Base-by-base conservation (phyloP, 2,797 vertebrate genomes). In the Microchirus variegatus region DNA sequence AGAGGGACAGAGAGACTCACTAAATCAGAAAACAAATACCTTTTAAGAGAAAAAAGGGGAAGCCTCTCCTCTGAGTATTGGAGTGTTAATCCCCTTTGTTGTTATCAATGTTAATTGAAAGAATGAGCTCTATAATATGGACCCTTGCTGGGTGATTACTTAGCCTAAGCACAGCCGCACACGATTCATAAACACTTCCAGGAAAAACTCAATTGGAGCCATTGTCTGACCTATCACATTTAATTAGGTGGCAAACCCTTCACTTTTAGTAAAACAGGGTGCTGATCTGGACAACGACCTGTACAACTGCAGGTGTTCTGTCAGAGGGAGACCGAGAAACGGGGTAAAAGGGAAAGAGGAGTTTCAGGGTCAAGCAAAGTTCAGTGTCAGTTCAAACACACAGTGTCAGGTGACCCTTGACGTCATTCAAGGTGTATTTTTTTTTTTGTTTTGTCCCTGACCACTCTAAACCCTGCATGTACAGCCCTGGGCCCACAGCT, bases 71-170 rank as follows among this genome's bases (percentile, higher is more conserved):
- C 61, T 2, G 50, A 65, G 64, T 63, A 44, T 57, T 59, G 2
- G 50, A 65, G 64, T 62, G 78, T 74, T 89, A 85, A 87, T 87
- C 82, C 76, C 38, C 60, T 82, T 79, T 88, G 77, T 89, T 88
- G 70, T 87, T 87, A 83, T 85, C 57, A 4, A 43, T 82, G 83
- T 78, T 89, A 88, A 91, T 89, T 89, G 82, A 84, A 84, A 82
- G 76, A 90, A 83, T 62, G 78, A 81, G 80, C 66, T 76, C 58
- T 83, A 73, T 82, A 78, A 88, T 83, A 64, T 31, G 66, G 56
- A 67, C 71, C 55, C 85, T 80, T 63, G 67, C 22, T 84, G 84
- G 83, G 83, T 70, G 61, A 80, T 83, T 83, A 79, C 72, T 82
- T 84, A 76, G 70, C 63, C 64, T 49, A 38, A 78, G 68, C 72